Conservation (phyloP, 2,888 invertebrate species). For the Scaptomyza reducta region DNA sequence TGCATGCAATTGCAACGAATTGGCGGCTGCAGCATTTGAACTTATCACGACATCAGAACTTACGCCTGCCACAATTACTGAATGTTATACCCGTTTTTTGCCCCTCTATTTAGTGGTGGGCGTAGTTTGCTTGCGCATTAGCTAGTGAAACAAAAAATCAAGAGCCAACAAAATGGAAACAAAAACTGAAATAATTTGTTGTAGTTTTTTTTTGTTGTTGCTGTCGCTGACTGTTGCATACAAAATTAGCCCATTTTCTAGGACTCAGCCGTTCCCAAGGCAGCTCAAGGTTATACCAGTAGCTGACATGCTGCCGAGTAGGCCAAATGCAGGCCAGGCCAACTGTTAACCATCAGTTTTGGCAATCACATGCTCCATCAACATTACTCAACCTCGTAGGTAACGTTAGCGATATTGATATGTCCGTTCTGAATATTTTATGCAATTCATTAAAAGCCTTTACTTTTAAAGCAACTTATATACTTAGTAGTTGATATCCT, state of each 20-base stretch:
- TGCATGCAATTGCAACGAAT: conserved; percentile 44
- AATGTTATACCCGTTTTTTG: conserved; percentile 22
- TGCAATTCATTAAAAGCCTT: background rate
- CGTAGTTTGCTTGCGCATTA: conserved; percentile 56
- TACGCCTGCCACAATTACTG: conserved; percentile 54
- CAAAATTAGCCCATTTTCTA: conserved; percentile 31
- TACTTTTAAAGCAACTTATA: too few relatives aligned
- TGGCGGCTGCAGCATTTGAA: conserved; percentile 41
- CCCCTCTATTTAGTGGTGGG: conserved; percentile 3
- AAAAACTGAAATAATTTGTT: conserved; percentile 28
- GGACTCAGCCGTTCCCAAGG: conserved; percentile 4
- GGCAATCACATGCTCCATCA: background rate
- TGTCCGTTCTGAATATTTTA: background rate
- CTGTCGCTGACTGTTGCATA: conserved; percentile 53
- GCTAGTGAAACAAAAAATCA: background rate
- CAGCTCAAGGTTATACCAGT: conserved; percentile 25
- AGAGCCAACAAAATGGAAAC: conserved; percentile 7
- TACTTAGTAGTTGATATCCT: too few relatives aligned
- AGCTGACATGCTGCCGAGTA: background rate
- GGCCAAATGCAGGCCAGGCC: background rate
- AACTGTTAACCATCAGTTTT: conserved; percentile 2
- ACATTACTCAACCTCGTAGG: background rate
- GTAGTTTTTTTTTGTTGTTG: conserved; percentile 16
- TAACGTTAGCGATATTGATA: background rate
- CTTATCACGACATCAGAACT: conserved; percentile 62